Evolutionary conservation across 2,888 invertebrate species (phyloP), one percentile per base, ranked within the genome.

Genomic region (Drosophila fungiperda): DNA sequence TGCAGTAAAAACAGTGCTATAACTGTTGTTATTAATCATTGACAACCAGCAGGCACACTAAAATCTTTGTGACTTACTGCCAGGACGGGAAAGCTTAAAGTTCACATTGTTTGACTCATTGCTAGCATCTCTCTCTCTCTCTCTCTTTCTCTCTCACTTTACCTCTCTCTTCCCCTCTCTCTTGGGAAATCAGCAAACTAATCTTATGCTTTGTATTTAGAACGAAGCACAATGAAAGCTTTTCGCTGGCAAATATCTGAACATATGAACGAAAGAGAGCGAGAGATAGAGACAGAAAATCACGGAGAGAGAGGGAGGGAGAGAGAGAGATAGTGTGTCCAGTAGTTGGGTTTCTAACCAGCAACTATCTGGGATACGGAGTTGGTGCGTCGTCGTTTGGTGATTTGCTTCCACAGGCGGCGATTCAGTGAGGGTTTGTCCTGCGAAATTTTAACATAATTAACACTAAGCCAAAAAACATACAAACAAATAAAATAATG

Each of bases 391-490:
- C 95, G 94, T 92, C 96, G 94, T 94, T 95, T 95, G 83, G 95
- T 95, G 87, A 96, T 94, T 93, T 96, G 96, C 93, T 96, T 96
- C 96, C 96, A 96, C 92, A 96, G 96, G 90, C 96, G 94, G 92
- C 96, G 95, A 92, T 96, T 96, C 92, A 96, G 93, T 91, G 96
- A 95, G 91, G 96, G 95, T 93, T 96, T 96, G 91, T 96, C 96
- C 96, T 96, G 94, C 3, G 29, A 63, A 94, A 94, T 38, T 20
- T 35, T 0, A 64, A 32, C 29, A 50, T 58, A 66, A 63, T 38
- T 29, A 48, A 29, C 23, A 23, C 3, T 2, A 23, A 58, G 23
- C 8, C 20, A 35, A 15, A 4, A 1, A 4, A 1, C 5, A 50
- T n/a, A 6, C 4, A 53, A n/a, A 12, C 6, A 33, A 20, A 17